These are phyloP conservation scores for Synodontis membranacea DNA, from an alignment of 2,113 vertebrate species.

Conservation along the genomic window DNA sequence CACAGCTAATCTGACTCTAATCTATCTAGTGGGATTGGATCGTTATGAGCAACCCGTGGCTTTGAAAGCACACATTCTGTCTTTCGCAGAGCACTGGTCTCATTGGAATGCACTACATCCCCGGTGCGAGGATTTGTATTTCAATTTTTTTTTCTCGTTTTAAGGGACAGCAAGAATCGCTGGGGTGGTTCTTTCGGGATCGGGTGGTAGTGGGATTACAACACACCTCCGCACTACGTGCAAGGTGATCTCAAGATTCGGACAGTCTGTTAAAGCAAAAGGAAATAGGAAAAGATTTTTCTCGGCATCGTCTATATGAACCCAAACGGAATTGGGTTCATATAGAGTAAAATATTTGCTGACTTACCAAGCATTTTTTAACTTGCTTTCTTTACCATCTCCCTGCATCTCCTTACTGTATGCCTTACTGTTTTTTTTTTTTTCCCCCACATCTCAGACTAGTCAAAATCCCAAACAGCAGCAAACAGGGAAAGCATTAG, in stretches of 20 bases:
- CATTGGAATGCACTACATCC: background rate
- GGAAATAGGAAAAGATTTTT: background rate
- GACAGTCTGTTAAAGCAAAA: background rate
- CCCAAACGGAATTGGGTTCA: background rate
- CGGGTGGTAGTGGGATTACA: background rate
- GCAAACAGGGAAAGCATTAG: background rate
- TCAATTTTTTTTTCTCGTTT: too few species aligned
- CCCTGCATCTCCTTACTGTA: background rate
- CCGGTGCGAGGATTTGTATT: background rate
- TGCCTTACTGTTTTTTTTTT: background rate
- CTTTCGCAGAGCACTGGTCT: background rate
- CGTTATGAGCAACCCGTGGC: background rate
- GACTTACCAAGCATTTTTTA: background rate
- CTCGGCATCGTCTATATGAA: background rate
- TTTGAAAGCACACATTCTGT: background rate
- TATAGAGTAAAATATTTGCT: background rate
- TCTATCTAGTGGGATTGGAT: background rate
- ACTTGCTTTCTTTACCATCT: background rate
- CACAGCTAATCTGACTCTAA: background rate
- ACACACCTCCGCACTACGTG: background rate
- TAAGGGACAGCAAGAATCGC: background rate
- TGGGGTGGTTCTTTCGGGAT: background rate
- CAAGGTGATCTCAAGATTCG: background rate
- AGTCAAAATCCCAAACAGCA: background rate
- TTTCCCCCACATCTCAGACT: background rate